Evolutionary conservation across 2,113 vertebrate genomes (phyloP).

Genomic region (Labrus mixtus): DNA sequence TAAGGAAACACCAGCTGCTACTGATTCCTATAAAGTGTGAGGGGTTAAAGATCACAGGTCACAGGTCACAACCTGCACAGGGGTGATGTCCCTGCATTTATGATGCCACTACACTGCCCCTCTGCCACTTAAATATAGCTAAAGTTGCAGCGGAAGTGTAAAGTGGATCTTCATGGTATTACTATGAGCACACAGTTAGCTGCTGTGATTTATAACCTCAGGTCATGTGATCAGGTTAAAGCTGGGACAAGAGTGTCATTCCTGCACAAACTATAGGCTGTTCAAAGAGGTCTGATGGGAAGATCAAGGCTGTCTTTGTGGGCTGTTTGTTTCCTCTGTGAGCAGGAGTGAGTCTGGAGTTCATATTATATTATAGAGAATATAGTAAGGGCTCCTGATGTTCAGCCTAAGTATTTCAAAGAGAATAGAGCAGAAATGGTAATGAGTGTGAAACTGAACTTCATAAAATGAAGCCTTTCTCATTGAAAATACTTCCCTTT

Average conservation of each 20-base stretch:
- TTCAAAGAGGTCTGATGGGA: constrained; percentile 10
- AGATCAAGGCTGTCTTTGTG: constrained; percentile 27
- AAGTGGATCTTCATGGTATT: constrained; percentile 13
- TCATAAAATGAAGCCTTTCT: too few relatives aligned
- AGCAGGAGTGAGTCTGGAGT: background rate
- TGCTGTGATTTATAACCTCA: constrained; percentile 37
- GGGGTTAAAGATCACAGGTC: constrained; percentile 57
- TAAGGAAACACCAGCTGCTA: constrained; percentile 71
- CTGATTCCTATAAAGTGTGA: constrained; percentile 63
- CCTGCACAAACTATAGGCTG: constrained; percentile 23
- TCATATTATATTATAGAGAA: constrained; percentile 1
- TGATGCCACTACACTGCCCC: constrained; percentile 45
- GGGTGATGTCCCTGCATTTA: constrained; percentile 39
- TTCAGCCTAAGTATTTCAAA: too few relatives aligned
- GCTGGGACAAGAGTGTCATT: background rate
- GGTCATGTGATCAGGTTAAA: constrained; percentile 30
- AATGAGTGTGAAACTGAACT: too few relatives aligned
- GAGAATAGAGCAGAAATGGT: too few relatives aligned
- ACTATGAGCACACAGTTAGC: constrained; percentile 21
- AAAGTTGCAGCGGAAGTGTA: constrained; percentile 17
- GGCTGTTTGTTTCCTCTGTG: background rate
- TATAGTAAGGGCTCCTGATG: background rate
- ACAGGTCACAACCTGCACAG: constrained; percentile 66
- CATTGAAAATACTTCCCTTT: too few relatives aligned
- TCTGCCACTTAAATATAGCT: constrained; percentile 65